Evolutionary conservation across 2,797 vertebrate species (phyloP).

Genomic region (Melanotaenia maccullochi): DNA sequence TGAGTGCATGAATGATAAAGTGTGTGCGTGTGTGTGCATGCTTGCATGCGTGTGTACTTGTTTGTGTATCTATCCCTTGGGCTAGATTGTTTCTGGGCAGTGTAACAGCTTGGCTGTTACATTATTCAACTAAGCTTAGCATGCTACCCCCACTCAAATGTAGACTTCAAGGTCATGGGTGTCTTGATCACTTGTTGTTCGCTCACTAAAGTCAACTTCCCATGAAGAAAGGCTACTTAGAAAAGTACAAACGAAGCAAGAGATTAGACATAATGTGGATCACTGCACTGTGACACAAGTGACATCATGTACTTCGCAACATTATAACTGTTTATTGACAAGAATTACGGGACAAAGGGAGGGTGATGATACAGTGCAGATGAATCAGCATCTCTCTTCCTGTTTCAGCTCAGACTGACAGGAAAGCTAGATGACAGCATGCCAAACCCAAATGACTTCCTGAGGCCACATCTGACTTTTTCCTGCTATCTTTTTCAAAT

Average conservation of each 20-base stretch:
- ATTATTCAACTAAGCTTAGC: constrained; percentile 32
- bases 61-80: constrained; percentile 77
- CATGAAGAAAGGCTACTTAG: constrained; percentile 34
- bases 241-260: constrained; percentile 31
- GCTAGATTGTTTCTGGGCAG: constrained; percentile 80
- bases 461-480: constrained; percentile 29
- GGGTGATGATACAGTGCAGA: constrained; percentile 39
- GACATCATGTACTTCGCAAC: constrained; percentile 12
- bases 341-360: constrained; percentile 22
- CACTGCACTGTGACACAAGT: constrained; percentile 12
- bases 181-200: constrained; percentile 59
- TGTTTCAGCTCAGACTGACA: constrained; percentile 50
- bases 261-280: constrained; percentile 34
- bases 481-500: constrained; percentile 21
- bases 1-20: constrained; percentile 41
- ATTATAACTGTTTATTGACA: constrained; percentile 10
- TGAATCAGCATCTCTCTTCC: constrained; percentile 66
- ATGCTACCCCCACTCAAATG: constrained; percentile 32
- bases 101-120: constrained; percentile 42
- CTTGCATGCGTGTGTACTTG: constrained; percentile 46
- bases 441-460: constrained; percentile 51
- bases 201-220: constrained; percentile 45
- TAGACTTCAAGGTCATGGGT: constrained; percentile 55
- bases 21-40: constrained; percentile 37
- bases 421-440: constrained; percentile 58